Evolutionary conservation across 2,113 vertebrate genomes (phyloP).

Genomic region (Dipodomys ordii): DNA sequence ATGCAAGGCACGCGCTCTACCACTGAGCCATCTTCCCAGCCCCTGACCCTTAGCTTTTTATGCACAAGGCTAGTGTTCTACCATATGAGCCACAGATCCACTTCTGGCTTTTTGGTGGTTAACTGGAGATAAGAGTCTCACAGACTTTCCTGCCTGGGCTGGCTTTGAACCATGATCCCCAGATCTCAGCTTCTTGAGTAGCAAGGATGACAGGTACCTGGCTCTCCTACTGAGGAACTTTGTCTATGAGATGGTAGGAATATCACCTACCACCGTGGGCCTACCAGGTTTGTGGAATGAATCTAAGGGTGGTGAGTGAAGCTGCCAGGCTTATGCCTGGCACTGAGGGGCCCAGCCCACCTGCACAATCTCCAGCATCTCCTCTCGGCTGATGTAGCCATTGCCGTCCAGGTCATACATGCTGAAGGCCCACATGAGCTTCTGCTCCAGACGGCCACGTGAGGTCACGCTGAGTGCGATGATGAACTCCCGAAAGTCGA

Average conservation of each 20-base stretch:
- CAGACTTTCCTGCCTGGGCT: too few species aligned
- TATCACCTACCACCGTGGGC: not conserved
- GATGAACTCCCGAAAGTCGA: slow-evolving; percentile 99
- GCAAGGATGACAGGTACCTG: too few species aligned
- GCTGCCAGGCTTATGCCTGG: not conserved
- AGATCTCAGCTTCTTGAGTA: too few species aligned
- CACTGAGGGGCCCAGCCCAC: slow-evolving; percentile 81
- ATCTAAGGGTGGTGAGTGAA: not conserved
- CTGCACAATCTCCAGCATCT: slow-evolving; percentile 99
- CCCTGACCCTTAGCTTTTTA: too few species aligned
- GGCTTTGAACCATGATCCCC: too few species aligned
- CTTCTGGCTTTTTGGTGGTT: too few species aligned
- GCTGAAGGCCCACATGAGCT: slow-evolving; percentile 99
- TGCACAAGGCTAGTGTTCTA: too few species aligned
- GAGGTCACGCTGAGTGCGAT: slow-evolving; percentile 99
- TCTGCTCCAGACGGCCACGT: slow-evolving; percentile 98
- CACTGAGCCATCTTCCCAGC: too few species aligned
- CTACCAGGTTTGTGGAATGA: not conserved
- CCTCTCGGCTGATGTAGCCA: slow-evolving; percentile 98
- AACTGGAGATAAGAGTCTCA: too few species aligned
- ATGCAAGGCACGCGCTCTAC: too few species aligned
- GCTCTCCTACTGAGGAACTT: not conserved
- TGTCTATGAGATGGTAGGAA: not conserved
- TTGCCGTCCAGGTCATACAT: slow-evolving; percentile 99
- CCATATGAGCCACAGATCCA: too few species aligned